A percentile compares a stretch with the other conserved stretches of the same genome.
These are phyloP conservation scores for Vespertilio murinus DNA, from an alignment of 2,797 vertebrate species.

Conservation along the genomic window DNA sequence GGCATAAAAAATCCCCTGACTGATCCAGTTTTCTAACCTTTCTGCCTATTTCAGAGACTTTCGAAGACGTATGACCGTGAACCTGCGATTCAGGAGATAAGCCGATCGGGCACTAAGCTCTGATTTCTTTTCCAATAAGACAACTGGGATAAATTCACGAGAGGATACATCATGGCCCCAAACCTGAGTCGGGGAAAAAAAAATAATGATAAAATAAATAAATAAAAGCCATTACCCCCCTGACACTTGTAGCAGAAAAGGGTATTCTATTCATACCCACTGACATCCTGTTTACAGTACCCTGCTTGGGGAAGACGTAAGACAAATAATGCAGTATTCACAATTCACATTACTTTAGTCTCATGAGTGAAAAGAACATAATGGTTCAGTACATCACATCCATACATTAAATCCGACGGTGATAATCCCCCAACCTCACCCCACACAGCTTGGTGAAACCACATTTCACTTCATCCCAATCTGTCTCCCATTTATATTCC, in stretches of 20 bases:
- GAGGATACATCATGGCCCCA: conserved; percentile 18
- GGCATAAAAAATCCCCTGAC: background rate
- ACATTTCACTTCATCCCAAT: background rate
- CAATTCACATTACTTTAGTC: background rate
- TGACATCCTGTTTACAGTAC: background rate
- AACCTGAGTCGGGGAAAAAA: background rate
- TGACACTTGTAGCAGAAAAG: background rate
- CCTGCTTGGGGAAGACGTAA: background rate
- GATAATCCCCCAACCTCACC: background rate
- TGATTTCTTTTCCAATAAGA: background rate
- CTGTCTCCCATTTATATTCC: conserved; percentile 46
- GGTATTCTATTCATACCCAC: background rate
- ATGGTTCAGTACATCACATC: background rate
- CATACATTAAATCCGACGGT: background rate
- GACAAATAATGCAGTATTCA: conserved; percentile 21
- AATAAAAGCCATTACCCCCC: background rate
- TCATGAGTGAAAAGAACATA: background rate
- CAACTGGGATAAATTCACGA: conserved; percentile 12
- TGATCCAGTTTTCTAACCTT: conserved; percentile 30
- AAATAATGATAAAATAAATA: no score
- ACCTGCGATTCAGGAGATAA: background rate
- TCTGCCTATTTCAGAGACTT: conserved; percentile 30
- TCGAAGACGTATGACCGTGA: background rate
- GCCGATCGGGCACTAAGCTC: background rate
- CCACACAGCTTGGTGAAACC: background rate